Conservation (phyloP, 2,797 vertebrate species). For the Lepilemur ruficaudatus region DNA sequence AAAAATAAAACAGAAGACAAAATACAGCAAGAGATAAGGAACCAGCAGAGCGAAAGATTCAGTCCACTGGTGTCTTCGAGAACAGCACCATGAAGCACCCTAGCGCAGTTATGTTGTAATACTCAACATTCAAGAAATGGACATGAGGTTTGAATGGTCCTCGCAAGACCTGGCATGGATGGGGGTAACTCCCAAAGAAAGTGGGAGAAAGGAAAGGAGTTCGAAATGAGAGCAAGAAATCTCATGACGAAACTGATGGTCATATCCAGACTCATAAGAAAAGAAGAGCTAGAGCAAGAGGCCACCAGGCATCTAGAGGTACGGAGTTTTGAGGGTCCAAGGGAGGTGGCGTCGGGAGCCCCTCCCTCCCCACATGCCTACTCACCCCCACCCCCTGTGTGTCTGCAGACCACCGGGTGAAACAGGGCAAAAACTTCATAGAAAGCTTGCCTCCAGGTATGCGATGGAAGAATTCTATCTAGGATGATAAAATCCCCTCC, state of each 20-base stretch:
- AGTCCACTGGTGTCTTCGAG: slow-evolving; percentile 81
- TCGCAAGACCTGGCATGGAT: slow-evolving; percentile 69
- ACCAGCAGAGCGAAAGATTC: slow-evolving; percentile 75
- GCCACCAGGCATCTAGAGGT: slow-evolving; percentile 9
- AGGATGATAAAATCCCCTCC: not conserved
- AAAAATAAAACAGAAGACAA: slow-evolving; percentile 70
- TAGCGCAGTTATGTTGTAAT: slow-evolving; percentile 81
- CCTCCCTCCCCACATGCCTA: not conserved
- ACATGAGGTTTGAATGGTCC: slow-evolving; percentile 82
- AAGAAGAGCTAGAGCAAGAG: slow-evolving; percentile 32
- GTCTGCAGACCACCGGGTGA: not conserved
- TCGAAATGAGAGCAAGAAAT: slow-evolving; percentile 64
- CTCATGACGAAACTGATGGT: slow-evolving; percentile 58
- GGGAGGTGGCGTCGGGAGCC: not conserved
- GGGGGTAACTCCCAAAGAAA: slow-evolving; percentile 56
- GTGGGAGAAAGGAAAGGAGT: slow-evolving; percentile 42
- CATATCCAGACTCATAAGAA: not conserved
- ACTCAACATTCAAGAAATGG: slow-evolving; percentile 86
- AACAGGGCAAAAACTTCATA: not conserved
- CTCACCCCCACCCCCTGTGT: not conserved
- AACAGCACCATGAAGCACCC: slow-evolving; percentile 88
- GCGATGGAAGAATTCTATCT: not conserved
- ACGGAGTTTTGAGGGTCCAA: not conserved
- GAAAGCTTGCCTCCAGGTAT: not conserved
- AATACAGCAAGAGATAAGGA: slow-evolving; percentile 77